Percentiles rank a stretch among this genome's conserved stretches.
phyloP scores from a whole-genome alignment of 2,797 vertebrate genomes.

The Labeo calbasu region DNA sequence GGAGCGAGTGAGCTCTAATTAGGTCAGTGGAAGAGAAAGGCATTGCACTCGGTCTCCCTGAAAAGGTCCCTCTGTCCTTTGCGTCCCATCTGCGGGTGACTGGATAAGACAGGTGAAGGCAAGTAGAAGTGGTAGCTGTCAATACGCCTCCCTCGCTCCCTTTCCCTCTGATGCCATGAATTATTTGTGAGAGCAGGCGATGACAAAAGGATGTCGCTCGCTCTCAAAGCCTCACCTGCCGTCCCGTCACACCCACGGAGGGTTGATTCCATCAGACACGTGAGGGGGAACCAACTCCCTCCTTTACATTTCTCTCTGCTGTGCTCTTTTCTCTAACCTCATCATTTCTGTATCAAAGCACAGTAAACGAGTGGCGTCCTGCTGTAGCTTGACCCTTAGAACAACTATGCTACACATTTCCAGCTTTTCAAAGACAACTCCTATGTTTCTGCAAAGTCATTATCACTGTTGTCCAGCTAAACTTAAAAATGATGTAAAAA shows the following conservation, averaged over 20 bases:
- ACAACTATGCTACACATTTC: neutral
- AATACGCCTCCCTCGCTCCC: slow-evolving; percentile 48
- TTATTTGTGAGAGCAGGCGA: slow-evolving; percentile 59
- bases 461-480: neutral
- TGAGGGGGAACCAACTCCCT: slow-evolving; percentile 1
- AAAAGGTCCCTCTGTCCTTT: slow-evolving; percentile 59
- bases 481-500: neutral
- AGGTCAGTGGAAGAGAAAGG: slow-evolving; percentile 29
- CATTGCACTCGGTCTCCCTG: neutral
- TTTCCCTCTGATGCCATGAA: slow-evolving; percentile 58
- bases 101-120: slow-evolving; percentile 59
- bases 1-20: slow-evolving; percentile 34
- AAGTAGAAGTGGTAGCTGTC: slow-evolving; percentile 59
- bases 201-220: slow-evolving; percentile 60
- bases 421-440: neutral
- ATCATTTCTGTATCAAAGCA: slow-evolving; percentile 14
- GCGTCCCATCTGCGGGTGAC: slow-evolving; percentile 41
- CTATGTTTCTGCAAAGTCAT: neutral
- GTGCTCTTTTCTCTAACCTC: slow-evolving; percentile 55
- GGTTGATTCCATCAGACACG: slow-evolving; percentile 56
- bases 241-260: slow-evolving; percentile 48
- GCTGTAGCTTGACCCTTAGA: slow-evolving; percentile 66
- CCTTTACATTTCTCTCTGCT: slow-evolving; percentile 31
- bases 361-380: slow-evolving; percentile 54
- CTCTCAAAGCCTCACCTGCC: slow-evolving; percentile 50